These are phyloP conservation scores for Chalcis sispes DNA, from an alignment of 2,888 invertebrate genomes.

Conservation along the genomic window DNA sequence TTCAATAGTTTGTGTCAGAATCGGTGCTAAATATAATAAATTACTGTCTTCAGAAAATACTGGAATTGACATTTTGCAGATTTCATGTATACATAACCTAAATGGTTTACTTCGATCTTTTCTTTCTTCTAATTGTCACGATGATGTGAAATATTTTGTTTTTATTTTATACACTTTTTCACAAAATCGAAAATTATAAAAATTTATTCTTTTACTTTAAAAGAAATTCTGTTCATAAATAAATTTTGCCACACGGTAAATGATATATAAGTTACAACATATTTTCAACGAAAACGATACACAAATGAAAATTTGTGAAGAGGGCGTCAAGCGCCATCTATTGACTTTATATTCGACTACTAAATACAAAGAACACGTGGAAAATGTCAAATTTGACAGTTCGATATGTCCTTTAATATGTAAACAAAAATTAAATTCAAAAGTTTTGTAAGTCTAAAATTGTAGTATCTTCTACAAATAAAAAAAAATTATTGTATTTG, in stretches of 20 bases:
- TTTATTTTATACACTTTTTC: not conserved
- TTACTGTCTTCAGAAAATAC: conserved; percentile 68
- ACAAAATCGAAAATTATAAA: not conserved
- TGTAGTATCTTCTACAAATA: too few relatives aligned
- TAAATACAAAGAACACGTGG: conserved; percentile 13
- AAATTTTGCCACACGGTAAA: not conserved
- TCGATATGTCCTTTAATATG: conserved; percentile 17
- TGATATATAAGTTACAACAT: not conserved
- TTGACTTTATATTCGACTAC: conserved; percentile 1
- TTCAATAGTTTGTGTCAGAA: conserved; percentile 59
- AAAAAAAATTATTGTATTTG: too few relatives aligned
- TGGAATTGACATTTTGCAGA: conserved; percentile 43
- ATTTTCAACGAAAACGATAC: not conserved
- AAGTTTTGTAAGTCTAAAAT: too few relatives aligned
- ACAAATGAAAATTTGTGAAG: conserved; percentile 12
- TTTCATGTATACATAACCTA: conserved; percentile 51
- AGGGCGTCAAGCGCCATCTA: conserved; percentile 35
- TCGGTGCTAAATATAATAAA: conserved; percentile 59
- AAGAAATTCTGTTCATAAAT: not conserved
- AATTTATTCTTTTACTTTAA: not conserved
- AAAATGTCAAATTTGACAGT: conserved; percentile 50
- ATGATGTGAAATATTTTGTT: not conserved
- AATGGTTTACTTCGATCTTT: not conserved
- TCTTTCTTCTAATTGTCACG: not conserved
- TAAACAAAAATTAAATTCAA: too few relatives aligned